Evolutionary conservation across 2,113 vertebrate species (phyloP), one percentile per base, ranked within the genome.

Genomic region (Rhynchomys soricoides): DNA sequence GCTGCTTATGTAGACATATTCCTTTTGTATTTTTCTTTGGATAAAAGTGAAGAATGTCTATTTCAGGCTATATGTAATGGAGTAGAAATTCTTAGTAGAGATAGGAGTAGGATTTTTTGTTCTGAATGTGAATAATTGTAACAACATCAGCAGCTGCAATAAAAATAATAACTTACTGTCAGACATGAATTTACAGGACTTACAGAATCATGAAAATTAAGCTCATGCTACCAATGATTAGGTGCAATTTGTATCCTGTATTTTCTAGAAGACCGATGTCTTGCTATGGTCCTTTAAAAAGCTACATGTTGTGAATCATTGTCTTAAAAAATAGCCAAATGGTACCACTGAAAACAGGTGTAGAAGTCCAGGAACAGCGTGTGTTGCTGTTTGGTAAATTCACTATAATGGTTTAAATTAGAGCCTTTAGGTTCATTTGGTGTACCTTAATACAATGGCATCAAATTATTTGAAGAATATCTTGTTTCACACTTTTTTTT

Each of bases 11-110:
- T 89, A 90, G 68, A 82, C 8, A 16, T 75, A n/a, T 22, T 87
- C 1, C 95, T 90, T 96, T 85, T 87, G 0, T 16, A 86, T 85
- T 96, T 92, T 3, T 77, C 24, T 87, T 93, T 78, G 87, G 62
- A 31, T 48, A 79, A 16, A 43, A 57, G 12, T 40, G 91, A 87
- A 43, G 3, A 85, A 29, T 45, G 1, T 81, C 22, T 77, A 9
- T 59, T 88, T 96, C 43, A 87, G 1, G 3, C 0, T 31, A 34
- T 15, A 13, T 75, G 16, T 24, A 90, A 64, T 13, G 78, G 89
- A 87, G 88, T 40, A 74, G 2, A 29, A 34, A 55, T 70, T 52
- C 26, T 89, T 89, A 81, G 10, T 77, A 79, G 45, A 95, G 40
- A 2, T 34, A 16, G 88, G 96, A 77, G 21, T 74, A 52, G 4